These are phyloP conservation scores for Charina bottae DNA, from an alignment of 2,113 vertebrate genomes.

Conservation along the genomic window DNA sequence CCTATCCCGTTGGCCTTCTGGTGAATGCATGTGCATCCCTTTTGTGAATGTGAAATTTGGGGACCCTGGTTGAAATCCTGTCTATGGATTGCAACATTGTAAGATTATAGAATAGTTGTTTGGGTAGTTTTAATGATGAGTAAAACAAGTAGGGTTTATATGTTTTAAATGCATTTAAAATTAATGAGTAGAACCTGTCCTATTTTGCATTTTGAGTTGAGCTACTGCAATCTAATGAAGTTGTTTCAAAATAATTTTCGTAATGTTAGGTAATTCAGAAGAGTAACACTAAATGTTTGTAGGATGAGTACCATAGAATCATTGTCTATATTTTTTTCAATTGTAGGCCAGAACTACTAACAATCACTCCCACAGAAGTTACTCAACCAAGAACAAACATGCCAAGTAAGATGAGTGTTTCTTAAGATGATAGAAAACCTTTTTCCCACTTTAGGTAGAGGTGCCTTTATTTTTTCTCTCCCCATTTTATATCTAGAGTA, in stretches of 20 bases:
- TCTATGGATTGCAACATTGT: neutral
- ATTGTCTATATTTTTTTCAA: neutral
- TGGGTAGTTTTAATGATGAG: neutral
- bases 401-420: slow-evolving; percentile 62
- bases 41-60: neutral
- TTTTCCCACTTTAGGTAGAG: neutral
- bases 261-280: neutral
- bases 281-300: neutral
- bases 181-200: neutral
- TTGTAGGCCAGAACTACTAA: slow-evolving; percentile 79
- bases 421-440: neutral
- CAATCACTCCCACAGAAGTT: slow-evolving; percentile 48
- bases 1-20: neutral
- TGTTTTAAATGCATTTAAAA: neutral
- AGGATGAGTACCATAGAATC: neutral
- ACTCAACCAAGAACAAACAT: slow-evolving; percentile 48
- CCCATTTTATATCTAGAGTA: neutral
- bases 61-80: neutral
- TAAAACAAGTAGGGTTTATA: neutral
- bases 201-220: neutral
- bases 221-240: neutral
- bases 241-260: neutral
- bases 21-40: neutral
- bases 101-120: neutral
- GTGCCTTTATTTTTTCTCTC: neutral